Evolutionary conservation across 2,113 vertebrate genomes (phyloP).

Genomic region (Mesoclemmys tuberculata): DNA sequence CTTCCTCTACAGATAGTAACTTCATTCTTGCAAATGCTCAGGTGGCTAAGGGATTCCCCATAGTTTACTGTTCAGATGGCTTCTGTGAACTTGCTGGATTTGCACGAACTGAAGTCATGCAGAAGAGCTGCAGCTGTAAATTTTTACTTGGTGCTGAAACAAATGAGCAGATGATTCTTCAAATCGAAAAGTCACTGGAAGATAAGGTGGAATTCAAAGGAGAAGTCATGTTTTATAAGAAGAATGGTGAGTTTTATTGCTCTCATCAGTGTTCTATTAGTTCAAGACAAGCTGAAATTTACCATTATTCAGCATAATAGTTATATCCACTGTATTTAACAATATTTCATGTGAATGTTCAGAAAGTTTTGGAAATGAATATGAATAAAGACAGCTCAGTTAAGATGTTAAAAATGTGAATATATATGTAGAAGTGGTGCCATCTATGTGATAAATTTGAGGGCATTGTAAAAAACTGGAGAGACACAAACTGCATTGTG

Average conservation of each 20-base stretch:
- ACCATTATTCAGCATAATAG: not conserved
- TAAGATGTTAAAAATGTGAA: not conserved
- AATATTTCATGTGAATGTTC: not conserved
- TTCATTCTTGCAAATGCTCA: constrained; percentile 99
- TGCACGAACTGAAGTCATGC: constrained; percentile 97
- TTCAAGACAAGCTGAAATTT: not conserved
- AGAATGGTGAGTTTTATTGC: constrained; percentile 79
- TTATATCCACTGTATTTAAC: not conserved
- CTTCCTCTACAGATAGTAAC: constrained; percentile 90
- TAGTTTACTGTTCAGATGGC: constrained; percentile 99
- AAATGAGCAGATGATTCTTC: constrained; percentile 91
- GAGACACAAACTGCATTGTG: not conserved
- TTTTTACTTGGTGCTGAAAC: constrained; percentile 95
- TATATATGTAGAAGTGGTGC: not conserved
- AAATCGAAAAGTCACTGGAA: constrained; percentile 92
- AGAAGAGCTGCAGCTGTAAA: constrained; percentile 97
- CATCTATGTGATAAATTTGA: not conserved
- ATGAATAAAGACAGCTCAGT: not conserved
- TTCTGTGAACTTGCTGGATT: constrained; percentile 98
- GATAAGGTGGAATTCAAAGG: constrained; percentile 97
- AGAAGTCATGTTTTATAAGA: constrained; percentile 98
- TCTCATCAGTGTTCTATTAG: not conserved
- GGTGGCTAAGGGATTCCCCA: constrained; percentile 95
- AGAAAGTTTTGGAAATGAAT: not conserved
- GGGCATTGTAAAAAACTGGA: not conserved